Percentiles rank a stretch among this genome's conserved stretches.
phyloP scores from a whole-genome alignment of 2,797 vertebrate species.

The Takifugu ocellatus region DNA sequence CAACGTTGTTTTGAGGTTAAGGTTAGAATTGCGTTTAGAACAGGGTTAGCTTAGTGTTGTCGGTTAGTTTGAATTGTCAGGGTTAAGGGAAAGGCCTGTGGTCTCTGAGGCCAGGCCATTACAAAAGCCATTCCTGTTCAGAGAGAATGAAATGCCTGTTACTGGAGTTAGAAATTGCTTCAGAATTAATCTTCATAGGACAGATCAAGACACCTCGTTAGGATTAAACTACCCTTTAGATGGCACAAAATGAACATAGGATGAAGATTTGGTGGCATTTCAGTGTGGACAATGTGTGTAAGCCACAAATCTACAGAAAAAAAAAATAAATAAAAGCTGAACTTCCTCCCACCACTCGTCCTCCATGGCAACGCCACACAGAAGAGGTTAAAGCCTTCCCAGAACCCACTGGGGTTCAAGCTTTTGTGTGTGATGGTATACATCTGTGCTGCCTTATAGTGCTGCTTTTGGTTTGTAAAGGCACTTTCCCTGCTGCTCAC shows the following conservation, averaged over 20 bases:
- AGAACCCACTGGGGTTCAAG: constrained; percentile 41
- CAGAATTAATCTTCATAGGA: too few species aligned
- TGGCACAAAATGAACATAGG: too few species aligned
- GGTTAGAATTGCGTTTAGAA: too few species aligned
- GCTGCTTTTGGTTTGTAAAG: constrained; percentile 13
- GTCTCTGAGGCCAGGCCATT: constrained; percentile 43
- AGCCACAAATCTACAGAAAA: background rate
- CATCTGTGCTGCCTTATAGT: background rate
- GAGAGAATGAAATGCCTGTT: constrained; percentile 25
- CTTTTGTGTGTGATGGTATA: constrained; percentile 3
- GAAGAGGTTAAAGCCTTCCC: constrained; percentile 58
- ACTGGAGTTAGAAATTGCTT: background rate
- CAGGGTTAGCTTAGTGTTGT: too few species aligned
- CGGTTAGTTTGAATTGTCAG: too few species aligned
- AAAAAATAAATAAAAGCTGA: constrained; percentile 18
- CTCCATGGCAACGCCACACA: constrained; percentile 41
- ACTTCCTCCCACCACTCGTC: constrained; percentile 58
- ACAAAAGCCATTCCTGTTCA: constrained; percentile 45
- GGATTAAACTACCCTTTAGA: too few species aligned
- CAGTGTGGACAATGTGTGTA: too few species aligned
- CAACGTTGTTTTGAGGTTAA: too few species aligned
- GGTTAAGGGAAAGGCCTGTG: background rate
- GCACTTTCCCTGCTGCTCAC: constrained; percentile 52
- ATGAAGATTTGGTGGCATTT: too few species aligned
- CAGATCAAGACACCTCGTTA: too few species aligned